Conservation (phyloP, 2,888 invertebrate genomes). For the Ophion obscuratus region DNA sequence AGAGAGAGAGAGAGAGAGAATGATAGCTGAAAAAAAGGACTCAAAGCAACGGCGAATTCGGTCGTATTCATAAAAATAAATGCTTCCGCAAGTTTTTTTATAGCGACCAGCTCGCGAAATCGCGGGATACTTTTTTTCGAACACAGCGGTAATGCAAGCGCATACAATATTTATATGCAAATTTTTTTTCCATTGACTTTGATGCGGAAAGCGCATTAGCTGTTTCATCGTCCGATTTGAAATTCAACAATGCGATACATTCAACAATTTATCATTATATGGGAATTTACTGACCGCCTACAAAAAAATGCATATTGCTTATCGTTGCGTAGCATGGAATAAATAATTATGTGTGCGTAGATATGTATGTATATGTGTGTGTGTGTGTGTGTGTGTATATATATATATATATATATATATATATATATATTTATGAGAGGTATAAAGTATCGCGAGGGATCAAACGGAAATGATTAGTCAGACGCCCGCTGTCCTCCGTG, state of each 20-base stretch:
- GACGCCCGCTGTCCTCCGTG: neutral
- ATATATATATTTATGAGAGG: no score
- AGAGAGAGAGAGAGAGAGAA: neutral
- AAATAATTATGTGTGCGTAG: neutral
- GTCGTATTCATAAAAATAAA: slow-evolving; percentile 65
- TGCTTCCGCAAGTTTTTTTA: slow-evolving; percentile 46
- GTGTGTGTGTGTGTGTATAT: no score
- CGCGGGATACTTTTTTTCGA: slow-evolving; percentile 40
- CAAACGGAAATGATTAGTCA: no score
- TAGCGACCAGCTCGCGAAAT: slow-evolving; percentile 34
- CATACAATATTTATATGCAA: slow-evolving; percentile 26
- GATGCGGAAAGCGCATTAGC: slow-evolving; percentile 27
- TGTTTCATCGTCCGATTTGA: slow-evolving; percentile 39
- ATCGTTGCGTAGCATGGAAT: neutral
- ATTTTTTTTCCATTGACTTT: slow-evolving; percentile 27
- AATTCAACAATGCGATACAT: slow-evolving; percentile 12
- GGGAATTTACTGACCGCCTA: neutral
- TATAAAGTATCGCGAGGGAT: neutral
- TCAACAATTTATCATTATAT: neutral
- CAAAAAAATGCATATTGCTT: neutral
- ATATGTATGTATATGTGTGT: no score
- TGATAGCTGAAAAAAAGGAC: neutral
- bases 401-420: no score
- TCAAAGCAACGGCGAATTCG: slow-evolving; percentile 32
- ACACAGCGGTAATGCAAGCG: slow-evolving; percentile 32